Evolutionary conservation across 2,113 vertebrate species (phyloP), one percentile per base, ranked within the genome.

Genomic region (Ploceus nigricollis): DNA sequence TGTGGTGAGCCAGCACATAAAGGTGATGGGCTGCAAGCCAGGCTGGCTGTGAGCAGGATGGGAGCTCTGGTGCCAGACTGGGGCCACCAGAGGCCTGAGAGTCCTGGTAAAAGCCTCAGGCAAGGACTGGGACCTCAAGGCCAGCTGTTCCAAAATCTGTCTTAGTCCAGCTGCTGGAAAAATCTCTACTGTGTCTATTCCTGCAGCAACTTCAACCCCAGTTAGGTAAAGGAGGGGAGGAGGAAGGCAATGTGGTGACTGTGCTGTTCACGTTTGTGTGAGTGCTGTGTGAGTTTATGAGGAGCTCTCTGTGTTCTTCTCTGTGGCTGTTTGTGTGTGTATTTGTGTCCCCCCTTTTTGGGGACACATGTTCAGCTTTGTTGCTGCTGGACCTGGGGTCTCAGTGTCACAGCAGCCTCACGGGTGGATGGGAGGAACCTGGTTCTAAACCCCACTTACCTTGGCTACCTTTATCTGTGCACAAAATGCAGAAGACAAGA

Each of bases 221-320:
- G 15, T 27, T 28, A 13, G 4, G 30, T 37, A 42, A 42, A 42
- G 40, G 40, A 42, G 47, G 4, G 37, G 6, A 69, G 35, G 25
- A 69, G 25, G 39, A 65, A 60, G 5, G 5, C 3, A 9, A 1
- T 4, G 68, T 17, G 21, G 6, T 3, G 1, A 18, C 15, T 42
- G 11, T 54, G 48, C 16, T 61, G 20, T 3, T 72, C 11, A 3
- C 10, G 33, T 37, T 35, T 53, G 22, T 53, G 23, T 31, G 35
- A 56, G 25, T 39, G 4, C 13, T 57, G 8, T 56, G 37, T 12
- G 7, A 53, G 31, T 57, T 39, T 56, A 5, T 3, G 3, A 17
- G 28, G 7, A 20, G 13, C 6, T 54, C 3, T 22, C 47, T n/a
- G 4, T 63, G n/a, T 6, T 63, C 28, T 13, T 28, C 42, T 37